Conservation (phyloP, 1,140 invertebrate species). For the Cardiocondyla obscurior region DNA sequence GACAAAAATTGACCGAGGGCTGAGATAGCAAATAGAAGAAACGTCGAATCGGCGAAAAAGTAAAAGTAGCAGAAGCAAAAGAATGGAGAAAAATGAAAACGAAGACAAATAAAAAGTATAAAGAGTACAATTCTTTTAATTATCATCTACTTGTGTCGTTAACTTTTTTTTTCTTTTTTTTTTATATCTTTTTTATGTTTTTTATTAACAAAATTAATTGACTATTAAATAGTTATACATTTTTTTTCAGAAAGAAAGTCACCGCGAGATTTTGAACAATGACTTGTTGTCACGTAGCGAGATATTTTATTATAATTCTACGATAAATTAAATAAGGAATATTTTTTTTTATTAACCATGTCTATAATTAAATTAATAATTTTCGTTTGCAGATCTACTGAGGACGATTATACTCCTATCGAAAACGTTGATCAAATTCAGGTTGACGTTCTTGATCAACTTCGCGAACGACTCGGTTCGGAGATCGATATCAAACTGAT, state of each 20-base stretch:
- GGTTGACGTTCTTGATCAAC: constrained; percentile 84
- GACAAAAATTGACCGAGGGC: constrained; percentile 28
- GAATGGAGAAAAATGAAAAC: constrained; percentile 44
- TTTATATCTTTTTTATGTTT: background rate
- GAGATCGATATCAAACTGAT: constrained; percentile 69
- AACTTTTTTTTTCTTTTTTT: background rate
- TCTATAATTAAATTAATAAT: constrained; percentile 15
- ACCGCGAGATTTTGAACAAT: background rate
- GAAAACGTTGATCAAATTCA: constrained; percentile 91
- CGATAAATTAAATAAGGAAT: background rate
- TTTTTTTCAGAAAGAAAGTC: background rate
- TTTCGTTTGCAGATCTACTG: constrained; percentile 86
- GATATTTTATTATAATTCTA: background rate
- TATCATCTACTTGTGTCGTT: background rate
- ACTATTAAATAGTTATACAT: background rate
- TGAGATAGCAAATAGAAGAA: background rate
- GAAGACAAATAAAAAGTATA: background rate
- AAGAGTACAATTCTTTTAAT: background rate
- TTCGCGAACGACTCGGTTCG: constrained; percentile 74
- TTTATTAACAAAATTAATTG: background rate
- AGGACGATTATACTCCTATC: constrained; percentile 94
- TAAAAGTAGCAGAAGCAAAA: constrained; percentile 28
- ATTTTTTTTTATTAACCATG: background rate
- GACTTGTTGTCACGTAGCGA: background rate
- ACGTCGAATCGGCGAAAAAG: background rate